Conservation (phyloP, 1,140 invertebrate species). For the Drosophila lacteicornis region DNA sequence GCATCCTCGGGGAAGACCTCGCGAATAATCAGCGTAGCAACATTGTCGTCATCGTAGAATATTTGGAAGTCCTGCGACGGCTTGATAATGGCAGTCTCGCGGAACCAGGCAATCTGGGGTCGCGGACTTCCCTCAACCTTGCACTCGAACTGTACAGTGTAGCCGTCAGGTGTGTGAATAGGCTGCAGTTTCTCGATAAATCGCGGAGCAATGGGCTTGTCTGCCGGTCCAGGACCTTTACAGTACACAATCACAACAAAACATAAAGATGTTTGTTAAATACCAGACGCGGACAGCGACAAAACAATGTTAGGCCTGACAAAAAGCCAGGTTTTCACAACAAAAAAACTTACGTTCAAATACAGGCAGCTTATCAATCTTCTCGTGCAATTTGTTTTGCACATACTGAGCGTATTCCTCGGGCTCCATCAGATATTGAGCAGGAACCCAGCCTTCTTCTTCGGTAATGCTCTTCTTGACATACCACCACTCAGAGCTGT, state of each 20-base stretch:
- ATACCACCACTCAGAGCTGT: slow-evolving; percentile 95
- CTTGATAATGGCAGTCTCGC: slow-evolving; percentile 96
- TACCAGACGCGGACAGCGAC: slow-evolving; percentile 48
- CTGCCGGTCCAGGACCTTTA: slow-evolving; percentile 91
- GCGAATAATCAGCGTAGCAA: slow-evolving; percentile 95
- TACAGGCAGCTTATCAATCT: slow-evolving; percentile 95
- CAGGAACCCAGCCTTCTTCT: slow-evolving; percentile 96
- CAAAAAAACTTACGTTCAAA: slow-evolving; percentile 92
- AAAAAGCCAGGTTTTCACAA: neutral
- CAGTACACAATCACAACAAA: slow-evolving; percentile 57
- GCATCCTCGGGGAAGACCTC: slow-evolving; percentile 99
- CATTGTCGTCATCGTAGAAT: slow-evolving; percentile 96
- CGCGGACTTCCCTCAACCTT: slow-evolving; percentile 95
- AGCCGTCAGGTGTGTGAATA: slow-evolving; percentile 93
- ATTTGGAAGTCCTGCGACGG: slow-evolving; percentile 96
- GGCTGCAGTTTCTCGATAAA: slow-evolving; percentile 94
- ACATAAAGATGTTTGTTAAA: slow-evolving; percentile 58
- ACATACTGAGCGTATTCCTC: slow-evolving; percentile 92
- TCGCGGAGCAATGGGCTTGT: slow-evolving; percentile 91
- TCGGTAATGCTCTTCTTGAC: slow-evolving; percentile 95
- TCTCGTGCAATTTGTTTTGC: slow-evolving; percentile 94
- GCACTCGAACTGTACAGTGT: slow-evolving; percentile 95
- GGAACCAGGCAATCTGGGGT: slow-evolving; percentile 97
- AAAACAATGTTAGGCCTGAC: slow-evolving; percentile 20
- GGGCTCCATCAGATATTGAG: slow-evolving; percentile 93